These are phyloP conservation scores for Eupeodes latifasciatus DNA, from an alignment of 2,888 invertebrate species.

Conservation along the genomic window DNA sequence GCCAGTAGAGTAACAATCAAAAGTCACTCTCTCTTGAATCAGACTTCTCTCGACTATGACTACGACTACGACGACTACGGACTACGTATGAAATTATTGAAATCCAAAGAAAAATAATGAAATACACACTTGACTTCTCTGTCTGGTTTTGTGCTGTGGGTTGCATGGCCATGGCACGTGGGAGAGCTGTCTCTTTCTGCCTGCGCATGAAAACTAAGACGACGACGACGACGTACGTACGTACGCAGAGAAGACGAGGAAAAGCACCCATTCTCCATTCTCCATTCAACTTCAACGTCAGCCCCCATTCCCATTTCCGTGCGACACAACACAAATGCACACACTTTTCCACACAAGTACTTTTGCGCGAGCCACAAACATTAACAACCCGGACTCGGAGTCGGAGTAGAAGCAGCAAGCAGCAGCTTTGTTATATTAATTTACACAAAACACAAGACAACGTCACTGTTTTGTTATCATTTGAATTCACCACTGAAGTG, in stretches of 20 bases:
- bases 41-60: slow-evolving; percentile 39
- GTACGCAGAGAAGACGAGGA: slow-evolving; percentile 57
- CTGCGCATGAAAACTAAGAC: slow-evolving; percentile 67
- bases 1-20: slow-evolving; percentile 53
- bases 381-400: too few species aligned
- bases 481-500: slow-evolving; percentile 49
- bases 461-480: slow-evolving; percentile 59
- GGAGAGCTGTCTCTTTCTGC: slow-evolving; percentile 72
- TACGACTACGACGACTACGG: too few species aligned
- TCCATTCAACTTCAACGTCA: slow-evolving; percentile 58
- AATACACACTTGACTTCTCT: slow-evolving; percentile 62
- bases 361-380: slow-evolving; percentile 27
- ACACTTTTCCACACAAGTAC: slow-evolving; percentile 60
- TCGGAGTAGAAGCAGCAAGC: slow-evolving; percentile 3
- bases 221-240: slow-evolving; percentile 53
- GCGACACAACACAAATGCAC: slow-evolving; percentile 32
- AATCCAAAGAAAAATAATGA: slow-evolving; percentile 43
- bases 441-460: slow-evolving; percentile 48
- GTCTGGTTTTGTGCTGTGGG: slow-evolving; percentile 59
- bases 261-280: slow-evolving; percentile 65
- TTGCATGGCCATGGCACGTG: slow-evolving; percentile 9
- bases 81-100: slow-evolving; percentile 73
- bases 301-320: slow-evolving; percentile 74
- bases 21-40: slow-evolving; percentile 18
- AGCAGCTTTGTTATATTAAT: not conserved